phyloP scores from a whole-genome alignment of 2,888 invertebrate species.

The Diadromus collaris region DNA sequence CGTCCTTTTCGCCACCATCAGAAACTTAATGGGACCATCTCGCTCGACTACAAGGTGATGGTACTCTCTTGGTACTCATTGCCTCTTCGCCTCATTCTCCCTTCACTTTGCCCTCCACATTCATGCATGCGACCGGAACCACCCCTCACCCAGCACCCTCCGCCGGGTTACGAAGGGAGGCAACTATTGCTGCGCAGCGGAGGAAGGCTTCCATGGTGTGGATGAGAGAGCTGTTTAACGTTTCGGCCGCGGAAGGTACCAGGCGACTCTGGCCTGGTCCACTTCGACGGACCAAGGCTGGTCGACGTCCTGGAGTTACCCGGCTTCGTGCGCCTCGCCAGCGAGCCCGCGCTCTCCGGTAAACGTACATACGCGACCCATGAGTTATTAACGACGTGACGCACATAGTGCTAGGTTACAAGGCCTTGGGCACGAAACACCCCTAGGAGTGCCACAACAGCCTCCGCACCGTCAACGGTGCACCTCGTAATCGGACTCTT shows the following conservation, averaged over 20 bases:
- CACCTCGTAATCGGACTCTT: too few relatives aligned
- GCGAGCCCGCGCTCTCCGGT: not conserved
- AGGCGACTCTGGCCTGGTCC: constrained; percentile 8
- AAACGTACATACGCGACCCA: constrained; percentile 4
- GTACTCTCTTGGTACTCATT: constrained; percentile 30
- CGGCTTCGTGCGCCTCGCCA: not conserved
- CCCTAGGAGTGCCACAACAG: not conserved
- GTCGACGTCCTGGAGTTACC: constrained; percentile 12
- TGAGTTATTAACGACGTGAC: constrained; percentile 46
- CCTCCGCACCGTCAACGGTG: not conserved
- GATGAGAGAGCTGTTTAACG: constrained; percentile 21
- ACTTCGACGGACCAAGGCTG: not conserved
- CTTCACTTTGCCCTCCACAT: constrained; percentile 17
- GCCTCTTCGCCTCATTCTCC: constrained; percentile 36
- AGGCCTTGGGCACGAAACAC: not conserved
- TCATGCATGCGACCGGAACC: not conserved
- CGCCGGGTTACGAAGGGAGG: not conserved
- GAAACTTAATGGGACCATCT: not conserved
- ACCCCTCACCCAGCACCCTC: not conserved
- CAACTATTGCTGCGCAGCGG: not conserved
- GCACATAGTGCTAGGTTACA: constrained; percentile 2
- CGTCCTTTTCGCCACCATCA: constrained; percentile 9
- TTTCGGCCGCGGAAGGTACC: constrained; percentile 4
- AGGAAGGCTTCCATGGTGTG: constrained; percentile 3
- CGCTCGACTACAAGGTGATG: constrained; percentile 20